phyloP scores from a whole-genome alignment of 1,140 invertebrate genomes.

The Zaprionus vittiger region DNA sequence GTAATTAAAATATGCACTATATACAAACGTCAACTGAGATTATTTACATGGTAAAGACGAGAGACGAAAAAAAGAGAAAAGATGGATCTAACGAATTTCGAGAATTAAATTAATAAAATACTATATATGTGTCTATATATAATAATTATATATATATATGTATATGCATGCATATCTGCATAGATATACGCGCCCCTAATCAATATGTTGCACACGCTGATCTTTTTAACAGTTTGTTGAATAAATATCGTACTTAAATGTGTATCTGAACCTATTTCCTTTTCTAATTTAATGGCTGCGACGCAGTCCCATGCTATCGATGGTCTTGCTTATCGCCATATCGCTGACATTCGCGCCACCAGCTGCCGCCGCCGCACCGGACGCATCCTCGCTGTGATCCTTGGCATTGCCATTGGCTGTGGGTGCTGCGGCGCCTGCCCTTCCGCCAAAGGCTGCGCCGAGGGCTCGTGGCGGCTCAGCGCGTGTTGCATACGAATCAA shows the following conservation, averaged over 20 bases:
- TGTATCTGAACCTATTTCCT: not conserved
- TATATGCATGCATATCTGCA: not conserved
- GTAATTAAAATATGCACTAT: constrained; percentile 36
- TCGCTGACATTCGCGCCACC: constrained; percentile 24
- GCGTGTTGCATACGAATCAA: not conserved
- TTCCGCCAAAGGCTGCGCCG: not conserved
- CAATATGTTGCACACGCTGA: constrained; percentile 40
- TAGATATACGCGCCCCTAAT: constrained; percentile 18
- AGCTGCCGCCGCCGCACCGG: not conserved
- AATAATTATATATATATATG: constrained; percentile 4
- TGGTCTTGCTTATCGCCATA: constrained; percentile 38
- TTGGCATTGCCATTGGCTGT: constrained; percentile 13
- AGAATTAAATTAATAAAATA: constrained; percentile 12
- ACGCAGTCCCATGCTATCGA: constrained; percentile 42
- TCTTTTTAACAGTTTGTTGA: constrained; percentile 37
- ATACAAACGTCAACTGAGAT: constrained; percentile 50
- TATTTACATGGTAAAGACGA: constrained; percentile 33
- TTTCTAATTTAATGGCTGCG: constrained; percentile 14
- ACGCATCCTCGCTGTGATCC: constrained; percentile 12
- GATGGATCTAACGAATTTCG: not conserved
- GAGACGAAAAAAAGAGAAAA: constrained; percentile 1
- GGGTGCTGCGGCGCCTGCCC: not conserved
- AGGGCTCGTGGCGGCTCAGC: not conserved
- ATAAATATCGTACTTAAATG: constrained; percentile 38
- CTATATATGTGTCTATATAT: constrained; percentile 10